Base-by-base conservation (phyloP, 2,113 vertebrate genomes). In the Istiophorus platypterus region DNA sequence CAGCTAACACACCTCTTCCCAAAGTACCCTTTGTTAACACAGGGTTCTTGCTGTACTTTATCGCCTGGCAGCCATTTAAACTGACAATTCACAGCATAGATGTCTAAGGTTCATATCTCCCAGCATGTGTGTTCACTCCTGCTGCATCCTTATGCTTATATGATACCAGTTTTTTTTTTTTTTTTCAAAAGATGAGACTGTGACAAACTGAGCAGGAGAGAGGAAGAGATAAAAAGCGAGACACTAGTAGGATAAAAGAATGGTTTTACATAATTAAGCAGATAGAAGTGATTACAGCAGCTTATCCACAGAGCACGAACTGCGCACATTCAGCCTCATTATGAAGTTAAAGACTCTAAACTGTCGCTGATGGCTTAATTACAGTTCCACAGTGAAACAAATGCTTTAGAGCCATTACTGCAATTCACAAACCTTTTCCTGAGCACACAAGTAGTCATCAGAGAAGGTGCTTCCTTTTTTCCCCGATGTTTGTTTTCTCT, bases 201-300 rank as follows among this genome's bases (percentile, higher is more conserved):
- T 72, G 81, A 81, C 78, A 80, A 79, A 85, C 51, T 0, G 24
- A 85, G 76, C 64, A 62, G 59, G 61, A 79, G 59, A 61, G 54
- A 80, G 80, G 58, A 54, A 57, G 66, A 83, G 82, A 88, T 84
- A 84, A 82, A 87, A 78, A 86, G 84, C 37, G 76, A 88, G 84
- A 92, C 82, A 91, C 80, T 79, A 72, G 80, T 66, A 72, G 81
- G 85, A 89, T 93, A 90, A 92, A 91, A 92, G 84, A 93, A 92
- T 92, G 89, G 89, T 95, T 96, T 95, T 94, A 89, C 94, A 94
- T 95, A 95, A 95, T 95, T 94, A 95, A 92, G 88, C 93, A 94
- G 94, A 95, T 93, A 93, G 91, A 89, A 93, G 92, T 92, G 94
- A 95, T 94, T 94, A 94, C 90, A 92, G 91, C 87, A 80, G 93